phyloP scores from a whole-genome alignment of 2,113 vertebrate genomes.

The Oceanites oceanicus region DNA sequence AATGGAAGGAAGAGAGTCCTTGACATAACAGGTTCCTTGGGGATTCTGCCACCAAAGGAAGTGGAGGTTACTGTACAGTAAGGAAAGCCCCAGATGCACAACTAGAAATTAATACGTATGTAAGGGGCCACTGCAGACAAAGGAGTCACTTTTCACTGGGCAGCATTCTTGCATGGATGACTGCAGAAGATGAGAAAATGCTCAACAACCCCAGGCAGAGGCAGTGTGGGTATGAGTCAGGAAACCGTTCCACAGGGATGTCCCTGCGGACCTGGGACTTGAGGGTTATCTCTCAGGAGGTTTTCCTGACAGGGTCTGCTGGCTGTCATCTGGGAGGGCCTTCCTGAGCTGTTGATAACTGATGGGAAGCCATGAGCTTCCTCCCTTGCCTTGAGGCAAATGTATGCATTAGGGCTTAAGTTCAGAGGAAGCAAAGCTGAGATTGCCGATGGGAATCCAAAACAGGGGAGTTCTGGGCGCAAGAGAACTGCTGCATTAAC shows the following conservation, averaged over 20 bases:
- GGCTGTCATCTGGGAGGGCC: background rate
- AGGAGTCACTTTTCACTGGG: background rate
- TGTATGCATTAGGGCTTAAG: background rate
- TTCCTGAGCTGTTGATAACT: conserved; percentile 55
- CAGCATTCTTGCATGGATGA: background rate
- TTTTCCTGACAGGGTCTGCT: conserved; percentile 23
- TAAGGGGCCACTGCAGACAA: background rate
- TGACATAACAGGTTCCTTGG: background rate
- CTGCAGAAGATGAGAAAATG: background rate
- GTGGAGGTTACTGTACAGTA: background rate
- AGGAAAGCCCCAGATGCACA: background rate
- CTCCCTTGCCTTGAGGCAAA: conserved; percentile 6
- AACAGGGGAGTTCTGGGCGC: background rate
- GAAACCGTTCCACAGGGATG: background rate
- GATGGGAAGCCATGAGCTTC: conserved; percentile 29
- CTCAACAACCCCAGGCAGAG: background rate
- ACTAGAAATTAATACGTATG: background rate
- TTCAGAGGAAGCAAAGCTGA: conserved; percentile 28
- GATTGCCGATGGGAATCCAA: background rate
- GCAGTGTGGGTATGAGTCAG: background rate
- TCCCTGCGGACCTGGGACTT: background rate
- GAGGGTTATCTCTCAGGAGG: conserved; percentile 42
- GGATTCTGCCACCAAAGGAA: background rate
- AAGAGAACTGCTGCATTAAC: background rate
- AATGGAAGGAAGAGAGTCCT: background rate